Evolutionary conservation across 2,797 vertebrate genomes (phyloP).

Genomic region (Galaxias olidus): DNA sequence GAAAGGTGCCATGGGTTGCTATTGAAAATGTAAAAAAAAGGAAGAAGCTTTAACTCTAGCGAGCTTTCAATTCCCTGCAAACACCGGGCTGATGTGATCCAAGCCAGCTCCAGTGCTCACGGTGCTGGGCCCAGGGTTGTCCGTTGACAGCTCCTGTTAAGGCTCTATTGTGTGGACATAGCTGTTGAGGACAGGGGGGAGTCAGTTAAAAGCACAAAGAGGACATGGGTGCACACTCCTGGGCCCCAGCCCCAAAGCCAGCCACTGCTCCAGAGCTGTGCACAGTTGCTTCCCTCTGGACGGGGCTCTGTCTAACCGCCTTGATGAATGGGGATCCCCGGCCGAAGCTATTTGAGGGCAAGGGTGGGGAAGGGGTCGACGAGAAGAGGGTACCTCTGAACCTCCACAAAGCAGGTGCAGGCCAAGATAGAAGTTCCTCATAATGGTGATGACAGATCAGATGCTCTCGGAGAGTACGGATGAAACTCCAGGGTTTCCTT

Average conservation of each 20-base stretch:
- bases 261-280: conserved; percentile 1
- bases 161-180: conserved; percentile 75
- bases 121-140: conserved; percentile 66
- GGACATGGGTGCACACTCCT: conserved; percentile 55
- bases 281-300: conserved; percentile 32
- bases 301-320: conserved; percentile 42
- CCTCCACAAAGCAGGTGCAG: conserved; percentile 66
- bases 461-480: conserved; percentile 48
- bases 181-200: conserved; percentile 63
- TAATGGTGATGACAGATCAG: conserved; percentile 64
- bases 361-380: not conserved
- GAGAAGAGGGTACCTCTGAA: conserved; percentile 26
- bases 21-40: conserved; percentile 67
- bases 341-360: conserved; percentile 25
- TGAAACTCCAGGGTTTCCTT: conserved; percentile 40
- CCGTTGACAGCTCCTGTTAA: conserved; percentile 87
- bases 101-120: conserved; percentile 54
- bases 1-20: conserved; percentile 65
- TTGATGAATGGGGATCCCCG: conserved; percentile 53
- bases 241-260: not conserved
- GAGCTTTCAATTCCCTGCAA: conserved; percentile 79
- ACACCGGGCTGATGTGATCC: conserved; percentile 75
- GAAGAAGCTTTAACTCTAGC: conserved; percentile 69
- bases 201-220: conserved; percentile 75
- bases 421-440: conserved; percentile 61